These are phyloP conservation scores for Meloidogyne hapla DNA, from an alignment of 1,140 invertebrate species.

Conservation along the genomic window DNA sequence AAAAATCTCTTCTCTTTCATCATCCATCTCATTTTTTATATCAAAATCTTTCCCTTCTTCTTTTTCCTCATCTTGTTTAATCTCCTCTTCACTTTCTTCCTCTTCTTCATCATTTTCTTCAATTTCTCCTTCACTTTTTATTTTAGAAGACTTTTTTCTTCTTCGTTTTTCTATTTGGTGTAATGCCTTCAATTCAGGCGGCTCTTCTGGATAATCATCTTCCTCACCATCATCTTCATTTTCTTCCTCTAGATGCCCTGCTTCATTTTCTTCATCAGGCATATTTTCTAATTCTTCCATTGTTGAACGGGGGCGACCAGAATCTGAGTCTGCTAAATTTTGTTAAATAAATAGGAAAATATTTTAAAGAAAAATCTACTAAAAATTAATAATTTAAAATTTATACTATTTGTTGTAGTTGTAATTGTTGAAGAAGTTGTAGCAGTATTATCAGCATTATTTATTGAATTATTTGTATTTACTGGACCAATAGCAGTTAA, in stretches of 20 bases:
- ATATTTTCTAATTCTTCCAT: constrained; percentile 15
- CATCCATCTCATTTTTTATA: neutral
- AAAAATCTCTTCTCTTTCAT: neutral
- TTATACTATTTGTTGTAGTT: neutral
- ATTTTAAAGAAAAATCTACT: no score
- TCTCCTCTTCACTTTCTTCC: neutral
- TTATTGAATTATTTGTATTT: no score
- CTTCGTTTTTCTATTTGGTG: constrained; percentile 14
- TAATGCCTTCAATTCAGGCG: constrained; percentile 28
- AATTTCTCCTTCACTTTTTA: constrained; percentile 3
- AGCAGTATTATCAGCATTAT: neutral
- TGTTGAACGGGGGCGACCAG: constrained; percentile 30
- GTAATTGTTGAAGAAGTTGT: neutral
- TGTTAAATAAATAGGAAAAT: neutral
- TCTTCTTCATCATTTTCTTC: neutral
- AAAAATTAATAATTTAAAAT: neutral
- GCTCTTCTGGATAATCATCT: constrained; percentile 45
- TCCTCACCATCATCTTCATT: constrained; percentile 33
- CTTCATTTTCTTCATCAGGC: constrained; percentile 20
- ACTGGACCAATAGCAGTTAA: neutral
- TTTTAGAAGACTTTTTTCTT: neutral
- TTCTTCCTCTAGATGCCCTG: neutral
- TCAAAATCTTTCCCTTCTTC: neutral
- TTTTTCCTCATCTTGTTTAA: neutral
- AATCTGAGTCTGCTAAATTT: constrained; percentile 32